Conservation (phyloP, 23 tunicate species). For the Phallusia fumigata region DNA sequence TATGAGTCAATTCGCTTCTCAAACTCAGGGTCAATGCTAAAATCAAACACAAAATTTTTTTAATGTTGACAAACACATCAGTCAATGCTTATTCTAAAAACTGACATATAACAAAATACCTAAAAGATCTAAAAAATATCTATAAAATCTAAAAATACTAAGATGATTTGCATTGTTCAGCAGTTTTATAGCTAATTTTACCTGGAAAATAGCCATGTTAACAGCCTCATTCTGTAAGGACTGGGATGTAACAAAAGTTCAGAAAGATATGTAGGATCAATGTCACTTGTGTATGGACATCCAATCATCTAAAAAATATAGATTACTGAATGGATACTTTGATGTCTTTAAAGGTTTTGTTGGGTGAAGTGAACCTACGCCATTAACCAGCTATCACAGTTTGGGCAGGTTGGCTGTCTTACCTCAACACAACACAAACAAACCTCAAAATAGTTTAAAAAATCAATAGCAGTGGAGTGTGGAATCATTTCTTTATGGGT, state of each 20-base stretch:
- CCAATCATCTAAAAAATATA: slow-evolving; percentile 10
- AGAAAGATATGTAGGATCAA: slow-evolving; percentile 33
- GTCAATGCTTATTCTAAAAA: no score
- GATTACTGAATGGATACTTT: not conserved
- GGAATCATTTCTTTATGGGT: not conserved
- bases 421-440: not conserved
- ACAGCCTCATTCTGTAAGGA: slow-evolving; percentile 34
- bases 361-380: no score
- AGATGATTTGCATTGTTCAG: no score
- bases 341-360: no score
- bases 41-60: not conserved
- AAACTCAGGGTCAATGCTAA: slow-evolving; percentile 21
- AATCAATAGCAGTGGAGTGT: not conserved
- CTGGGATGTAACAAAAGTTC: slow-evolving; percentile 33
- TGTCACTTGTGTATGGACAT: slow-evolving; percentile 31
- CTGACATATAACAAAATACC: no score
- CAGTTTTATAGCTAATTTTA: no score
- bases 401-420: no score
- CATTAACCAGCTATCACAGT: no score
- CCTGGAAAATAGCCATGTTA: slow-evolving; percentile 47
- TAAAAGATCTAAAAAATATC: no score
- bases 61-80: not conserved
- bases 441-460: not conserved
- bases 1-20: slow-evolving; percentile 9
- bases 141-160: no score